Conservation (phyloP, 2,888 invertebrate genomes). For the Chymomyza procnemis region DNA sequence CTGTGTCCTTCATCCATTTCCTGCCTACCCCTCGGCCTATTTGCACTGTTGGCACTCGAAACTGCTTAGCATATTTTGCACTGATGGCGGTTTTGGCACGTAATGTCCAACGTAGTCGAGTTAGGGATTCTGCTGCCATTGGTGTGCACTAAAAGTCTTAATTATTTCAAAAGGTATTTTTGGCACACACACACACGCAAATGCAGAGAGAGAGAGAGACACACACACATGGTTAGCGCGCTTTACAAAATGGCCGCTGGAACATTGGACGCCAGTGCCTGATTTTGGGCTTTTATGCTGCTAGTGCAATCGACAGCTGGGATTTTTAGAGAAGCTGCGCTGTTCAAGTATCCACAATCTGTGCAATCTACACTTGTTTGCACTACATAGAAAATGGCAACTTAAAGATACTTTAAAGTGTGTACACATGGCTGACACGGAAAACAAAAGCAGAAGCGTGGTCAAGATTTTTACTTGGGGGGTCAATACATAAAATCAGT, state of each 20-base stretch:
- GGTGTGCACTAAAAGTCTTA: conserved; percentile 54
- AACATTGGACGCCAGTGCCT: not conserved
- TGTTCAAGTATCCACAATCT: not conserved
- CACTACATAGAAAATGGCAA: not conserved
- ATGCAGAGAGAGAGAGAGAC: not conserved
- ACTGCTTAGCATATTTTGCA: conserved; percentile 66
- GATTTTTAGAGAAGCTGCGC: not conserved
- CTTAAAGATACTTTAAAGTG: conserved; percentile 21
- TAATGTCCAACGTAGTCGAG: conserved; percentile 35
- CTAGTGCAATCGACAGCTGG: not conserved
- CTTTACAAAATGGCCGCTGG: conserved; percentile 21
- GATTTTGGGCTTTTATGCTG: not conserved
- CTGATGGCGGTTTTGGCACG: conserved; percentile 48
- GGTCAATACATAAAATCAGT: too few species aligned
- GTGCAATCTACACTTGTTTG: not conserved
- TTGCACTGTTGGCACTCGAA: conserved; percentile 28
- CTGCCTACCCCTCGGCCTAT: not conserved
- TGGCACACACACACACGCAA: conserved; percentile 24
- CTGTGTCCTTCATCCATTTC: not conserved
- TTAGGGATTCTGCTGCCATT: not conserved
- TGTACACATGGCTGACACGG: conserved; percentile 7
- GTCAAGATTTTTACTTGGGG: not conserved
- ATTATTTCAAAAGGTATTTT: conserved; percentile 60
- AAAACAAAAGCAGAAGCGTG: conserved; percentile 11
- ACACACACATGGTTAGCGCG: conserved; percentile 8